Conservation (phyloP, 2,888 invertebrate genomes). For the Noctua janthina region DNA sequence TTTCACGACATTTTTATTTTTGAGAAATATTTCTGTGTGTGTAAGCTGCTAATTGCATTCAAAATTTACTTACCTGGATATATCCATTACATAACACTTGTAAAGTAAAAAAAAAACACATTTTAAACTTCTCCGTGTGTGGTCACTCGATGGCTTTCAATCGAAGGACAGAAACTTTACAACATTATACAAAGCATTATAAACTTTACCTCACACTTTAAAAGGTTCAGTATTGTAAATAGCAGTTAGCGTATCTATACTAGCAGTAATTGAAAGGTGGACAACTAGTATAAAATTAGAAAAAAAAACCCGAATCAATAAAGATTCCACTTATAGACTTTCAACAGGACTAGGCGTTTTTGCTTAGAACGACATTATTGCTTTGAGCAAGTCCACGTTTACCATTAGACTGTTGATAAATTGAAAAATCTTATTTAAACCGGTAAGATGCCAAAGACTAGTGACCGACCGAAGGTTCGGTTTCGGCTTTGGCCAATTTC, state of each 20-base stretch:
- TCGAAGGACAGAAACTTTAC: slow-evolving; percentile 48
- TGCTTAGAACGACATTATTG: slow-evolving; percentile 49
- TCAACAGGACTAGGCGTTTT: slow-evolving; percentile 58
- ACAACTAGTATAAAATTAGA: slow-evolving; percentile 66
- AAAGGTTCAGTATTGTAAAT: slow-evolving; percentile 44
- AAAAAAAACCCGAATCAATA: slow-evolving; percentile 69
- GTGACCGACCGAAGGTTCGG: no score
- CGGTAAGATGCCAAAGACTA: not conserved
- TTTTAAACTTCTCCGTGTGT: slow-evolving; percentile 74
- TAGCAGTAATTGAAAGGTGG: slow-evolving; percentile 69
- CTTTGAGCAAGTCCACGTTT: slow-evolving; percentile 44
- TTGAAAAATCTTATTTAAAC: slow-evolving; percentile 37
- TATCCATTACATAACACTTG: slow-evolving; percentile 49
- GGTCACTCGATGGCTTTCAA: slow-evolving; percentile 65
- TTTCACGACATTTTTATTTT: slow-evolving; percentile 56
- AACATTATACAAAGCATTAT: slow-evolving; percentile 42
- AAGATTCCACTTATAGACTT: slow-evolving; percentile 65
- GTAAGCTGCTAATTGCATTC: slow-evolving; percentile 62
- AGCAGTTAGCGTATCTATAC: slow-evolving; percentile 39
- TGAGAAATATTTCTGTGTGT: slow-evolving; percentile 21
- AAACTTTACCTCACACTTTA: slow-evolving; percentile 27
- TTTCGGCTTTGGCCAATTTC: no score
- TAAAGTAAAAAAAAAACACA: slow-evolving; percentile 52
- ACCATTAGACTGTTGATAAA: slow-evolving; percentile 36
- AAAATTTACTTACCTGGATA: slow-evolving; percentile 53